Evolutionary conservation across 2,113 vertebrate species (phyloP).

Genomic region (Coryphaenoides rupestris): DNA sequence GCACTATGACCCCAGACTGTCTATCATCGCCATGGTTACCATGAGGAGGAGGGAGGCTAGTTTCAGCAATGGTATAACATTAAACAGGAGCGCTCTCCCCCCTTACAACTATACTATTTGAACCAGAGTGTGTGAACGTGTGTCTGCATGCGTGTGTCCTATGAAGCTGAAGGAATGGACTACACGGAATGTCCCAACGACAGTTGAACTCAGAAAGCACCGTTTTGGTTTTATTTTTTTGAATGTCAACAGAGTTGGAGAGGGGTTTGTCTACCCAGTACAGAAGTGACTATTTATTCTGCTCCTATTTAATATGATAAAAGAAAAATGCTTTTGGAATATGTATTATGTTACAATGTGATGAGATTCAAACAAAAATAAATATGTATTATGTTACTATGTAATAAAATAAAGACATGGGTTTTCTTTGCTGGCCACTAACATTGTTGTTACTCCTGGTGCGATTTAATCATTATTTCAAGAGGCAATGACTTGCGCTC

Average conservation of each 20-base stretch:
- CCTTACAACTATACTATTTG: constrained; percentile 30
- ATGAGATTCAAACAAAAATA: constrained; percentile 66
- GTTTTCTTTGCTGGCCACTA: constrained; percentile 60
- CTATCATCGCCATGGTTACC: constrained; percentile 29
- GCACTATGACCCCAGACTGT: constrained; percentile 14
- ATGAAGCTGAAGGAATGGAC: constrained; percentile 23
- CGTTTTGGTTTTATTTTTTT: constrained; percentile 16
- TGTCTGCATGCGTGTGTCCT: constrained; percentile 21
- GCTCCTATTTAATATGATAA: constrained; percentile 68
- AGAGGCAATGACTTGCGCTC: too few relatives aligned
- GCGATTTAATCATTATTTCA: too few relatives aligned
- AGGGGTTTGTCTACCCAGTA: constrained; percentile 46
- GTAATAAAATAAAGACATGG: constrained; percentile 62
- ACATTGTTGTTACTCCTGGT: constrained; percentile 52
- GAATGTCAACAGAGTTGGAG: constrained; percentile 32
- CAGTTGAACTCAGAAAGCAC: constrained; percentile 39
- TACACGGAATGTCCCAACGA: constrained; percentile 26
- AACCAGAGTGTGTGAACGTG: constrained; percentile 31
- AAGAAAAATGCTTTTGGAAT: constrained; percentile 53
- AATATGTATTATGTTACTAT: constrained; percentile 66
- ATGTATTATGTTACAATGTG: constrained; percentile 71
- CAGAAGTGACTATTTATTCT: constrained; percentile 68
- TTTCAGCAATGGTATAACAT: constrained; percentile 11
- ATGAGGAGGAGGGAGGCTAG: constrained; percentile 19
- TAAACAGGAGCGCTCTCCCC: constrained; percentile 25